Base-by-base conservation (phyloP, 2,797 vertebrate genomes). In the Crenuchus spilurus region DNA sequence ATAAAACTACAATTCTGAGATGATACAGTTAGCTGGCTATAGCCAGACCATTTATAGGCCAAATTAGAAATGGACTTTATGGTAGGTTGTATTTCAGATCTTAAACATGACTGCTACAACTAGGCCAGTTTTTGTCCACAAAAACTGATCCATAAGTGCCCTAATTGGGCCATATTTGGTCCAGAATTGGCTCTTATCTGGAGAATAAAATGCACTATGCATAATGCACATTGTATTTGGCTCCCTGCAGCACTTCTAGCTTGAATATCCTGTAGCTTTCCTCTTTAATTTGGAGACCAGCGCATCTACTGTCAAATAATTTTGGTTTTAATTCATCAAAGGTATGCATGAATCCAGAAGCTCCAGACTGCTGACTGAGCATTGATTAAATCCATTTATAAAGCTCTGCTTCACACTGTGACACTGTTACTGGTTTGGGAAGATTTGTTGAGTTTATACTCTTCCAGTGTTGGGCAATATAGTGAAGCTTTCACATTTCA, bases 321-420 rank as follows among this genome's bases (percentile, higher is more conserved):
- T 82, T 77, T 52, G 68, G 52, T 82, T 82, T 80, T 80, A 80
- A 82, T 82, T 82, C 60, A 82, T 82, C 81, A 82, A 70, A 78
- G 61, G 68, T 80, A 58, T 72, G 76, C 62, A 68, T 77, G 72
- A 82, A 77, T 76, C 46, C 16, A 2, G 48, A 60, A 1, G 9
- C 11, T 52, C 30, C 14, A n/a, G 51, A 35, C 66, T 33, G 61
- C 71, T 66, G 71, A 41, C 77, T 11, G 69, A 75, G 68, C 62
- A 41, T 70, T 82, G 78, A 82, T 82, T 82, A 80, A 78, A 80
- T 75, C 75, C 71, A 65, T 77, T 72, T 74, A 70, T 82, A 82
- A 77, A 76, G 1, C 57, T 35, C 37, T 14, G 51, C 71, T 49
- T 62, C 22, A 30, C 68, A 48, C 42, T 16, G 37, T 52, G 42